phyloP scores from a whole-genome alignment of 1,140 invertebrate genomes.

The Rhagoletis pomonella region DNA sequence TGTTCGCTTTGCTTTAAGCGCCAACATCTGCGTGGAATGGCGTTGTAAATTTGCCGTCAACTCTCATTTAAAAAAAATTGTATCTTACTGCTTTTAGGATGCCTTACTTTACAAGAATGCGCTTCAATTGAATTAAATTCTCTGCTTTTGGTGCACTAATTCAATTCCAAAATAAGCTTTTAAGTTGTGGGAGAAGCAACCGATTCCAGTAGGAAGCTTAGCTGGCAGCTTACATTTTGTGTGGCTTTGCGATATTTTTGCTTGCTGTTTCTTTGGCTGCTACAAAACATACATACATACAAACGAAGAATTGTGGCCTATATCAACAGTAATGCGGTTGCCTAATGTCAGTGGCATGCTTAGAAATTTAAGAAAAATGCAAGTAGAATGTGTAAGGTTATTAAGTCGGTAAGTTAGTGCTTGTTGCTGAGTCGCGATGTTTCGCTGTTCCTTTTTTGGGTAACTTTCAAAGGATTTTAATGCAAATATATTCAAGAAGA shows the following conservation, averaged over 20 bases:
- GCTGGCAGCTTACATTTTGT: background rate
- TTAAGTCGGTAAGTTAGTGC: too few relatives aligned
- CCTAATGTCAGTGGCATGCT: background rate
- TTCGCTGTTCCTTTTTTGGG: too few relatives aligned
- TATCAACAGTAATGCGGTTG: background rate
- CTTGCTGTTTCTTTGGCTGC: background rate
- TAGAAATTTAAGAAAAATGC: background rate
- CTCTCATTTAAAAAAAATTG: slow-evolving; percentile 4
- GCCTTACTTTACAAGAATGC: background rate
- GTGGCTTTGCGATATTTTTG: background rate
- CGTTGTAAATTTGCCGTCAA: background rate
- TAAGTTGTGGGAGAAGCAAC: background rate
- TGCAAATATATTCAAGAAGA: too few relatives aligned
- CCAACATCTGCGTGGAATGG: background rate
- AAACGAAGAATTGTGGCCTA: background rate
- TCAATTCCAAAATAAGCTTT: background rate
- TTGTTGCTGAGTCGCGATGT: background rate
- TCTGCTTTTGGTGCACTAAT: slow-evolving; percentile 7
- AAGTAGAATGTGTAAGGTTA: too few relatives aligned
- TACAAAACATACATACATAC: background rate
- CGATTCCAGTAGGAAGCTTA: background rate
- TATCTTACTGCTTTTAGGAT: background rate
- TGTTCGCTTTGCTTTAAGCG: background rate
- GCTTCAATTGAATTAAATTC: background rate
- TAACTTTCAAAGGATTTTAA: too few relatives aligned